Conservation (phyloP, 2,888 invertebrate species). For the Thymelicus acteon region DNA sequence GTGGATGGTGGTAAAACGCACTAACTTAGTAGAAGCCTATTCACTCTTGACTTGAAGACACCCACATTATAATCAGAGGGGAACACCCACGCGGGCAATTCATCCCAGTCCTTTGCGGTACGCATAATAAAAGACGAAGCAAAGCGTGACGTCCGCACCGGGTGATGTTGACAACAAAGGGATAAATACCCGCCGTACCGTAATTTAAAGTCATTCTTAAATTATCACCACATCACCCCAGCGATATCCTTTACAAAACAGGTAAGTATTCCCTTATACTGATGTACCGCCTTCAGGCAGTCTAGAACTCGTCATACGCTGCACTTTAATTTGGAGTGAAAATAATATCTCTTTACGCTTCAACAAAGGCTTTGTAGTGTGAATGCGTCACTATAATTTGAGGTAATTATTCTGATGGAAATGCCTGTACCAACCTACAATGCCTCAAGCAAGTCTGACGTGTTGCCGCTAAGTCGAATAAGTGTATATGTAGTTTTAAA, state of each 20-base stretch:
- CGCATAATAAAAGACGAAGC: too few species aligned
- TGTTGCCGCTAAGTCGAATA: background rate
- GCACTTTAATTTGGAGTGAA: conserved; percentile 10
- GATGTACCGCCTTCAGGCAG: conserved; percentile 13
- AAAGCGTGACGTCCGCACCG: too few species aligned
- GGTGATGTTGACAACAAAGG: too few species aligned
- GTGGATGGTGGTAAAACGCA: too few species aligned
- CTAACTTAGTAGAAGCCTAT: too few species aligned
- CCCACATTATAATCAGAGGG: too few species aligned
- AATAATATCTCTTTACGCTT: conserved; percentile 2
- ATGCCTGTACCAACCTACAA: background rate
- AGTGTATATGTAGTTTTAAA: background rate
- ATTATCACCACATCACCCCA: background rate
- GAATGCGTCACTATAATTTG: conserved; percentile 15
- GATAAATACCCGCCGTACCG: too few species aligned
- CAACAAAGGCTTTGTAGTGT: conserved; percentile 9
- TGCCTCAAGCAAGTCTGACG: background rate
- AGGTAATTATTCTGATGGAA: conserved; percentile 31
- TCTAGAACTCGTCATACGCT: conserved; percentile 3
- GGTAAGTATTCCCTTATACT: conserved; percentile 20
- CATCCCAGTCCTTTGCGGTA: too few species aligned
- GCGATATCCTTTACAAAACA: background rate
- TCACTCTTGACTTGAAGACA: too few species aligned
- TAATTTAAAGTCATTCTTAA: background rate
- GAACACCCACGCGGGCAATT: too few species aligned